Evolutionary conservation across 2,797 vertebrate genomes (phyloP), one percentile per base, ranked within the genome.

Genomic region (Spinibarbus caldwelli): DNA sequence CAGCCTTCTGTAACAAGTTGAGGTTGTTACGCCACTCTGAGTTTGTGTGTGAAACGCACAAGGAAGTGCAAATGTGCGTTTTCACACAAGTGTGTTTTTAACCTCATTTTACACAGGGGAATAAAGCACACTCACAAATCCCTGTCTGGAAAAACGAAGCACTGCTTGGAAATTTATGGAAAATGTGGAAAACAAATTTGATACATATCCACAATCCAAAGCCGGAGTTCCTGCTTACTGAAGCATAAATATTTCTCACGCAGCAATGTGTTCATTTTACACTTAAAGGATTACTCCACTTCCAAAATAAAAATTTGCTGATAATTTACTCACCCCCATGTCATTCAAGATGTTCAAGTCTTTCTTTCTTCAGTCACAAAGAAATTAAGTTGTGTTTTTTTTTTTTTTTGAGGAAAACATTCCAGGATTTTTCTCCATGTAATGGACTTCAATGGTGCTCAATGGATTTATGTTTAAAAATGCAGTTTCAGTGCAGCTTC

Each of bases 11-110:
- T 82, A 9, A 36, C 57, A 54, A 36, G 17, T 77, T 38, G 5
- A 68, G 31, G 62, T 76, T 64, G 71, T 83, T 31, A 9, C 23
- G 49, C 6, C 3, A 41, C 2, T 54, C 23, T 41, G 21, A 49
- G 43, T 75, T 66, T 66, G 57, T 41, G 59, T 83, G 72, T 78
- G 47, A 84, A 84, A 68, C 52, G 5, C 73, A 57, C 36, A 34
- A 34, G 64, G 36, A 45, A 29, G 52, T 15, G 23, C 31, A 29
- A 45, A 77, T 59, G 49, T 71, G 47, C 29, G 6, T 57, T 78
- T 78, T 84, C 83, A 71, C 66, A 78, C 47, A 31, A 31, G 19
- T 68, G 19, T 31, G 68, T 59, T 82, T 67, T 19, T 78, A 71
- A 70, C 38, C n/a, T 71, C 34, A 36, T 54, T 77, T 76, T 29